A percentile compares a stretch with the other conserved stretches of the same genome.
Evolutionary conservation across 1,140 invertebrate species (phyloP).

Genomic region (Drosophila elegans): DNA sequence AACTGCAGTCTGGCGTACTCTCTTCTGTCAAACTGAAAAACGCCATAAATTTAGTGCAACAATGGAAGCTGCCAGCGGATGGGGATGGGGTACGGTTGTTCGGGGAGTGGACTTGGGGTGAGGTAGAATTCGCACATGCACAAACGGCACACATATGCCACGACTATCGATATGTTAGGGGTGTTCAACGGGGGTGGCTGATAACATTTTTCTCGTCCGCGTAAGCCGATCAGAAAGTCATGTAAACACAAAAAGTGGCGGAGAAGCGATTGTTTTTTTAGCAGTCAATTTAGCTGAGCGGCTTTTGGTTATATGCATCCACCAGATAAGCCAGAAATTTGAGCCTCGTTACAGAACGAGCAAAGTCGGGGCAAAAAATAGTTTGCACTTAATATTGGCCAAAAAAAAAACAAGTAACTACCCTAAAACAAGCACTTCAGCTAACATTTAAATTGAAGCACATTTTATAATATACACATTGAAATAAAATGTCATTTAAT

Average conservation of each 20-base stretch:
- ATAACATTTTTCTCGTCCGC: constrained; percentile 4
- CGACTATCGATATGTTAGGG: constrained; percentile 45
- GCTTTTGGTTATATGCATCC: constrained; percentile 64
- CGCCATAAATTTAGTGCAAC: constrained; percentile 75
- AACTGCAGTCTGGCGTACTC: constrained; percentile 24
- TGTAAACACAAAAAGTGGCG: constrained; percentile 56
- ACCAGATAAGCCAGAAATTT: neutral
- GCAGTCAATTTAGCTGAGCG: constrained; percentile 69
- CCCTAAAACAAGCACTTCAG: no score
- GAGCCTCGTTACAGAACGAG: no score
- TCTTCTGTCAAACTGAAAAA: constrained; percentile 77
- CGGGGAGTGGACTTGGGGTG: constrained; percentile 22
- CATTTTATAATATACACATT: no score
- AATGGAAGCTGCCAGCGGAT: constrained; percentile 47
- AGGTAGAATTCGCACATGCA: constrained; percentile 67
- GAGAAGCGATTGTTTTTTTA: constrained; percentile 46
- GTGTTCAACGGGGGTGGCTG: constrained; percentile 36
- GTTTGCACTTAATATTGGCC: no score
- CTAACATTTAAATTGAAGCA: no score
- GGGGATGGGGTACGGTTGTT: constrained; percentile 36
- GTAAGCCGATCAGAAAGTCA: constrained; percentile 74
- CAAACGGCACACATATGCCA: constrained; percentile 74
- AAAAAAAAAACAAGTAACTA: no score
- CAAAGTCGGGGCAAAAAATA: no score
- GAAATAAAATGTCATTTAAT: no score